Conservation (phyloP, 2,888 invertebrate species). For the Pachymerium ferrugineum region DNA sequence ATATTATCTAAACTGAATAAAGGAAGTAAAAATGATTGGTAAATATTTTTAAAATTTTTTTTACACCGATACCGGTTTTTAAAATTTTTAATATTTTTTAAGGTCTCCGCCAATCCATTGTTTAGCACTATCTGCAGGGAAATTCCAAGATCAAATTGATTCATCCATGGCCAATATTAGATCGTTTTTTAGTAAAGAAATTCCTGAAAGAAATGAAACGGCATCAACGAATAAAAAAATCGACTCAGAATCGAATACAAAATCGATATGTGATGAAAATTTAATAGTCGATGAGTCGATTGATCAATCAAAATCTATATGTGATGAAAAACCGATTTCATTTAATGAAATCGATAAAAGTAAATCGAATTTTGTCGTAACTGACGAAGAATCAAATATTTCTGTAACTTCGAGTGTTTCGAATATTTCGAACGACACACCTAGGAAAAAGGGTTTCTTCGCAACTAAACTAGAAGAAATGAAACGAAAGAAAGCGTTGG, state of each 20-base stretch:
- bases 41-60: slow-evolving; percentile 33
- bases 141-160: slow-evolving; percentile 58
- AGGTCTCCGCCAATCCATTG: slow-evolving; percentile 60
- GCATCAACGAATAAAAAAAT: too few relatives aligned
- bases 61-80: not conserved
- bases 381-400: too few relatives aligned
- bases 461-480: not conserved
- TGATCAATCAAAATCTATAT: too few relatives aligned
- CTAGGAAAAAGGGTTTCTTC: not conserved
- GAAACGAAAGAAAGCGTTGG: too few relatives aligned
- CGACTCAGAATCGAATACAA: too few relatives aligned
- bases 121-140: slow-evolving; percentile 70
- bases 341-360: too few relatives aligned
- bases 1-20: slow-evolving; percentile 46
- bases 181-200: not conserved
- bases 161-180: slow-evolving; percentile 39
- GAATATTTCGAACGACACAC: not conserved
- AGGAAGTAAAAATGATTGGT: slow-evolving; percentile 44
- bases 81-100: slow-evolving; percentile 34
- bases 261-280: too few relatives aligned
- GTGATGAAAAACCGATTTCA: too few relatives aligned
- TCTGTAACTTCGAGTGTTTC: not conserved
- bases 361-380: too few relatives aligned
- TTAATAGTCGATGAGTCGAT: too few relatives aligned
- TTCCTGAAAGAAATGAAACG: too few relatives aligned